These are phyloP conservation scores for Drosophila repleta DNA, from an alignment of 1,140 invertebrate genomes.

Conservation along the genomic window DNA sequence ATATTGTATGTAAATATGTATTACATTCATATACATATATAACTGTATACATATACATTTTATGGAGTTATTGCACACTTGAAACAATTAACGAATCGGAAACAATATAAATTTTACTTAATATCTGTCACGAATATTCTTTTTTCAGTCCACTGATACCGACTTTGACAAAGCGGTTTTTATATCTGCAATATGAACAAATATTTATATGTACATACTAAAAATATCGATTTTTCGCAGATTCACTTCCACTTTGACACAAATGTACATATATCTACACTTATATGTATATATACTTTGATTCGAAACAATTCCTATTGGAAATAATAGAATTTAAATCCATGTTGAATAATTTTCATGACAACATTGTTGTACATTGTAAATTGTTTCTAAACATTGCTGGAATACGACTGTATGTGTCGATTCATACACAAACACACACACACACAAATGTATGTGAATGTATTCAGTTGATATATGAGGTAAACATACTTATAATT, in stretches of 20 bases:
- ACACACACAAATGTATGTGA: background rate
- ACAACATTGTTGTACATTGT: background rate
- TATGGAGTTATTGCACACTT: too few relatives aligned
- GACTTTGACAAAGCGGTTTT: constrained; percentile 20
- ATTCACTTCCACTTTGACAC: constrained; percentile 19
- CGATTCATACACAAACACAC: background rate
- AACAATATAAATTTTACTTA: background rate
- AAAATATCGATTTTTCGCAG: constrained; percentile 50
- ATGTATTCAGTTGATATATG: background rate
- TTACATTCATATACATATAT: too few relatives aligned
- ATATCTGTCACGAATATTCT: background rate
- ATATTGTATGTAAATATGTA: too few relatives aligned
- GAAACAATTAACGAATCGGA: too few relatives aligned
- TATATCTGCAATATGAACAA: constrained; percentile 10
- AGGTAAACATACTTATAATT: background rate
- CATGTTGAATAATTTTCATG: background rate
- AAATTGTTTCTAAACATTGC: background rate
- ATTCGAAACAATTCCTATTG: background rate
- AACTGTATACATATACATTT: too few relatives aligned
- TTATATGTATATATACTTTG: background rate
- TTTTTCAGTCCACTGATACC: background rate
- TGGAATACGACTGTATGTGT: background rate
- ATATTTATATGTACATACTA: constrained; percentile 36
- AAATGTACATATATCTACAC: constrained; percentile 6
- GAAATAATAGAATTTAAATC: background rate